Evolutionary conservation across 2,113 vertebrate genomes (phyloP).

Genomic region (Nesoenas mayeri): DNA sequence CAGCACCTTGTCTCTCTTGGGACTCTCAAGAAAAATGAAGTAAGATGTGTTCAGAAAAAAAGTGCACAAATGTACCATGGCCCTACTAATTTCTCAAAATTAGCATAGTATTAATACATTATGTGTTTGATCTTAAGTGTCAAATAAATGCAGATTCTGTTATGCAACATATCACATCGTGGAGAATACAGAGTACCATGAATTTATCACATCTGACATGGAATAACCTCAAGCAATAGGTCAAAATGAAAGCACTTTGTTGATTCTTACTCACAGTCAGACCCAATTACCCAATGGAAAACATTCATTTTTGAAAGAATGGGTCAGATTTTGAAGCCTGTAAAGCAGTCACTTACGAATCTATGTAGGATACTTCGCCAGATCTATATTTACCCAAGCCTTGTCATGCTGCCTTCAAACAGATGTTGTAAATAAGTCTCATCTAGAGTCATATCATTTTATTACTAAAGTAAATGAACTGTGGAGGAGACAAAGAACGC

Average conservation of each 20-base stretch:
- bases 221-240: slow-evolving; percentile 18
- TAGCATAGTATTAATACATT: background rate
- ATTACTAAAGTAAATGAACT: background rate
- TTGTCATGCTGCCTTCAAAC: background rate
- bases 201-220: background rate
- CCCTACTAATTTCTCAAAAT: background rate
- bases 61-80: background rate
- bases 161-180: background rate
- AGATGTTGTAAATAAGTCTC: background rate
- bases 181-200: background rate
- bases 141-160: background rate
- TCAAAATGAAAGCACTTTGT: slow-evolving; percentile 12
- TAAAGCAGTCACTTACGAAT: background rate
- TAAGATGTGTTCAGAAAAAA: background rate
- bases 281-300: background rate
- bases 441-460: background rate
- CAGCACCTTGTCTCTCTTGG: background rate
- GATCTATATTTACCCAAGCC: background rate
- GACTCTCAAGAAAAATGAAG: background rate
- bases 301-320: background rate
- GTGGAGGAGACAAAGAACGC: background rate
- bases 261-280: background rate
- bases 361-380: background rate
- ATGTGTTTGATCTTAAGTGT: background rate
- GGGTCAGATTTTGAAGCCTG: background rate